Percentiles rank a stretch among this genome's conserved stretches.
Conservation (phyloP, 1,140 invertebrate species). For the Trissolcus basalis region DNA sequence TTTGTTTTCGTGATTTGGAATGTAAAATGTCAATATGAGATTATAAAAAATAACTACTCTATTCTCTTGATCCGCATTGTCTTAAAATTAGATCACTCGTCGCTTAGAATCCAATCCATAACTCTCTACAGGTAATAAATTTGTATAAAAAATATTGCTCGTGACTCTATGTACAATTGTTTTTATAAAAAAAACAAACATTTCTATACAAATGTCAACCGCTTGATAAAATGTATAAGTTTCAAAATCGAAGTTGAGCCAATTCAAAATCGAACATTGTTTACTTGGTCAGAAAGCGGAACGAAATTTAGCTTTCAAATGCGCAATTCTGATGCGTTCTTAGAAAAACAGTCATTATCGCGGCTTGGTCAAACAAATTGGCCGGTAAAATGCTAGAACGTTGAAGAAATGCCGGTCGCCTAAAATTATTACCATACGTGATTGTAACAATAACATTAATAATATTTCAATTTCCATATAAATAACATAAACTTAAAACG, state of each 20-base stretch:
- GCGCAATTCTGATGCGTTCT: neutral
- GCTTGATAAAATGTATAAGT: too few relatives aligned
- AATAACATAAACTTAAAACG: conserved; percentile 38
- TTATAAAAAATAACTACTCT: too few relatives aligned
- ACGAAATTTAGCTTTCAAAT: too few relatives aligned
- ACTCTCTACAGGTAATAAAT: conserved; percentile 17
- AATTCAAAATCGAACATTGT: too few relatives aligned
- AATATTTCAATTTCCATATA: conserved; percentile 43
- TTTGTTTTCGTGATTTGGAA: neutral
- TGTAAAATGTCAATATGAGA: too few relatives aligned
- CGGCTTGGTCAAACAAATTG: conserved; percentile 29
- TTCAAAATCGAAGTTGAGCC: too few relatives aligned
- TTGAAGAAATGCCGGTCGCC: too few relatives aligned
- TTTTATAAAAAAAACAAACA: conserved; percentile 2
- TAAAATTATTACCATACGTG: neutral
- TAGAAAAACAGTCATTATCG: neutral
- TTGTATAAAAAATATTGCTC: conserved; percentile 38
- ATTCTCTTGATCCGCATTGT: neutral
- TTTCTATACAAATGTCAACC: neutral
- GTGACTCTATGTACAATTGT: conserved; percentile 36
- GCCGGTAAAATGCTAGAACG: conserved; percentile 17
- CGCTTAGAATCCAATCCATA: conserved; percentile 14
- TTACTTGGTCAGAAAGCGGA: too few relatives aligned
- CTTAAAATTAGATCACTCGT: conserved; percentile 13
- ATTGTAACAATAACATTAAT: conserved; percentile 21